Base-by-base conservation (phyloP, 2,888 invertebrate species). In the Clitarchus hookeri region DNA sequence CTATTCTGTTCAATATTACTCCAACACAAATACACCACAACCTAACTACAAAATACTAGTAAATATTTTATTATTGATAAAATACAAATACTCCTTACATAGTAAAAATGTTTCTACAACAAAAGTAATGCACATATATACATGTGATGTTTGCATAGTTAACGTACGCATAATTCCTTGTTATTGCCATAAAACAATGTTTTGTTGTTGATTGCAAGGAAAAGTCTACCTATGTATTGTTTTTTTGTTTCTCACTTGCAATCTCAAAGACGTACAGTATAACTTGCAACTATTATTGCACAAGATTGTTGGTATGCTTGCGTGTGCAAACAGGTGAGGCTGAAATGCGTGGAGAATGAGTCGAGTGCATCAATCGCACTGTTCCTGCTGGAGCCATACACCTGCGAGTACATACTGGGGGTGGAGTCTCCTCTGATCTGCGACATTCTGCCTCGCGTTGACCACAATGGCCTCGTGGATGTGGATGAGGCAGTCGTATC, bases 381-480 rank as follows among this genome's bases (percentile, higher is more conserved):
- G 87, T 98, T 97, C 91, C 92, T 99, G 27, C 91, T 98, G 6
- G 99, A 99, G 91, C 98, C 99, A 0, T 95, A 95, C 90, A 96
- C 96, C 0, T 99, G 99, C 90, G 97, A 98, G 91, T 99, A 99
- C 91, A 95, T 98, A 86, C 92, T 99, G 85, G 97, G 97, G n/a
- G 97, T 99, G 0, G 98, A 99, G 91, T 98, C 98, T 0, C 96
- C 97, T 0, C 92, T 98, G 13, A 95, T 99, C 89, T 98, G 98
- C 92, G 95, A 96, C 89, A 94, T 98, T 88, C 91, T 98, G 85
- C 94, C 95, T 3, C 92, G 95, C 88, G 97, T 96, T 0, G 97
- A 98, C 91, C 95, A 96, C 44, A 93, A 96, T 90, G 98, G 98
- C 6, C 92, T 97, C 3, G 44, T n/a, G 19, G 54, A 84, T 6